Evolutionary conservation across 2,888 invertebrate species (phyloP), one percentile per base, ranked within the genome.

Genomic region (Cataglyphis altisquamis): DNA sequence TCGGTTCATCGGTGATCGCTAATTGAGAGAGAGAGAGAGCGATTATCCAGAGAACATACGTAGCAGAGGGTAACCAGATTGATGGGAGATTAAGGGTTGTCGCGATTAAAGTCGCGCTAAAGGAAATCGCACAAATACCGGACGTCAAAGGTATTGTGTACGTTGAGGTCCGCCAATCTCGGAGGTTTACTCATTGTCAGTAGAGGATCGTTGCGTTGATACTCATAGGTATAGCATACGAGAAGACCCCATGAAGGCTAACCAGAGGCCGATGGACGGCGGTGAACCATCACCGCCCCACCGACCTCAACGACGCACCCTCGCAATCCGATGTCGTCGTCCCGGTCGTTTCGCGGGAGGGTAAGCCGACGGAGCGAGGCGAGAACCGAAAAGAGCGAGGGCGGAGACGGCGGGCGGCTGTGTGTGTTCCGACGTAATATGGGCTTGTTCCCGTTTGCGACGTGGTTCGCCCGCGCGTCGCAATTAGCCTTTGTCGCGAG

Each of bases 401-500:
- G 60, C 36, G 62, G 60, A 41, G 41, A 48, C 60, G 55, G 57
- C 57, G 36, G 84, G 12, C 66, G 85, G 74, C 81, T 88, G 90
- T 92, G 90, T 92, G 90, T 93, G 92, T 92, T 92, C 91, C 91
- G 90, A 88, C 91, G 91, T 94, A 94, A 94, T 94, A 94, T 93
- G 90, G 92, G 93, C 92, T 93, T 94, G 94, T 94, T 91, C 91
- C 87, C 91, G 92, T 89, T 92, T 91, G 91, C 91, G 85, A 91
- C 91, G 91, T 88, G 90, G 91, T 91, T 92, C 91, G 87, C 89
- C 89, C 91, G 91, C 92, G 92, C 92, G 92, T 93, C 91, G 93
- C 94, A 94, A 94, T 94, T 94, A 94, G 93, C 94, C 94, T 94
- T 94, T 94, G 94, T 94, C 92, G 92, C 87, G 87, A 89, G 87